Conservation (phyloP, 2,113 vertebrate genomes). For the Pleuronectes platessa region DNA sequence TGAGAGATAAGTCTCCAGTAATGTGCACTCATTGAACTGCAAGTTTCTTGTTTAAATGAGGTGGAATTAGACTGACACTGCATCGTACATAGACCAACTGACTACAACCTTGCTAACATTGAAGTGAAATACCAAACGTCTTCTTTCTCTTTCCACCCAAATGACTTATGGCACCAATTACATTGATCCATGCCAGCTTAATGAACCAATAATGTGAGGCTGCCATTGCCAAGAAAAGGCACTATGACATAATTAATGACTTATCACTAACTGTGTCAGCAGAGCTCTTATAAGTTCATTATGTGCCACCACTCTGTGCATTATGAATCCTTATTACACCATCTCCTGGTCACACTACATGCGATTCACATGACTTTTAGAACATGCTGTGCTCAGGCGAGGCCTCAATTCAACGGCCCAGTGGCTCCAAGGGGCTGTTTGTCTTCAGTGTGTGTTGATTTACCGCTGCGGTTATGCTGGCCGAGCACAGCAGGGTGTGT, state of each 20-base stretch:
- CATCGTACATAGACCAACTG: constrained; percentile 15
- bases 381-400: constrained; percentile 24
- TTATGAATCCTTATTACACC: constrained; percentile 70
- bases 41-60: constrained; percentile 45
- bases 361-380: constrained; percentile 47
- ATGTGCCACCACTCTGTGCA: constrained; percentile 60
- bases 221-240: constrained; percentile 71
- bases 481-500: background rate
- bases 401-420: constrained; percentile 20
- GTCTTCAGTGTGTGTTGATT: constrained; percentile 31
- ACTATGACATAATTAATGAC: constrained; percentile 80
- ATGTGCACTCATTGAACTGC: constrained; percentile 31
- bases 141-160: constrained; percentile 25
- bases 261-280: constrained; percentile 68
- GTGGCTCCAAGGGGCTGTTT: constrained; percentile 26
- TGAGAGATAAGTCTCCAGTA: too few species aligned
- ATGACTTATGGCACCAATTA: constrained; percentile 78
- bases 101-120: constrained; percentile 28
- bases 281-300: constrained; percentile 74
- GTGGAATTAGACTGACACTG: constrained; percentile 29
- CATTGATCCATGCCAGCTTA: constrained; percentile 74
- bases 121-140: constrained; percentile 32
- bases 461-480: background rate
- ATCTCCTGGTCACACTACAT: constrained; percentile 25
- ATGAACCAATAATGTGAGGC: constrained; percentile 76